A percentile compares a stretch with the other conserved stretches of the same genome.
Conservation (phyloP, 2,113 vertebrate species). For the Camelus dromedarius region DNA sequence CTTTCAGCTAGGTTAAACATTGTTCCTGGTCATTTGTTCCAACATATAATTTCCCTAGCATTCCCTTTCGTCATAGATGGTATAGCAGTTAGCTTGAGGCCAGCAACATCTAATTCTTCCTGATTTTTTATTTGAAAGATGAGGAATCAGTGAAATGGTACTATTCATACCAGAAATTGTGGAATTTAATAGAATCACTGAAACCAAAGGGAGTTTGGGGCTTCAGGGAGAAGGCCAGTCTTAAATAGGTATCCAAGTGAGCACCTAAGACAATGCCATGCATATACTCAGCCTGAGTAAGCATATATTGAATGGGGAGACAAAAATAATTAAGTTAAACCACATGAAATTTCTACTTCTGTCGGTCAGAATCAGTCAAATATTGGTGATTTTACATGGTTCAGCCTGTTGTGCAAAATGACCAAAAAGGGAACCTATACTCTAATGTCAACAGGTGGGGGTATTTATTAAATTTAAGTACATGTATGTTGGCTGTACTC, state of each 20-base stretch:
- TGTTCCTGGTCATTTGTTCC: neutral
- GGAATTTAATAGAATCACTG: conserved; percentile 28
- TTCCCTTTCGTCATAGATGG: neutral
- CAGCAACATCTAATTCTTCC: conserved; percentile 14
- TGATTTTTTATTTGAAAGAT: conserved; percentile 52
- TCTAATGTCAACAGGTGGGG: neutral
- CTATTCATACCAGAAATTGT: neutral
- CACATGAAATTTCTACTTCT: conserved; percentile 40
- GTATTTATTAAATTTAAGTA: conserved; percentile 41
- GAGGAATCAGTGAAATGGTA: conserved; percentile 21
- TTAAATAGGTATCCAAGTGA: neutral
- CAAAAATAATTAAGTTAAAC: conserved; percentile 39
- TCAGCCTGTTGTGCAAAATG: conserved; percentile 1
- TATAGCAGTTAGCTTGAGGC: neutral
- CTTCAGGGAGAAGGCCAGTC: neutral
- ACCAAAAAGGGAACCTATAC: conserved; percentile 17
- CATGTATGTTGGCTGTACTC: neutral
- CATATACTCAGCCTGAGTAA: neutral
- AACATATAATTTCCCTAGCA: neutral
- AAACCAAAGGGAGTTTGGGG: conserved; percentile 11
- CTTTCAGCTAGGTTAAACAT: conserved; percentile 34
- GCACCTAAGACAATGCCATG: neutral
- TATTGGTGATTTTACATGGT: neutral
- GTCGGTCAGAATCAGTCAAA: neutral
- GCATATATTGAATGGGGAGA: neutral